Evolutionary conservation across 2,113 vertebrate species (phyloP).

Genomic region (Gambusia affinis): DNA sequence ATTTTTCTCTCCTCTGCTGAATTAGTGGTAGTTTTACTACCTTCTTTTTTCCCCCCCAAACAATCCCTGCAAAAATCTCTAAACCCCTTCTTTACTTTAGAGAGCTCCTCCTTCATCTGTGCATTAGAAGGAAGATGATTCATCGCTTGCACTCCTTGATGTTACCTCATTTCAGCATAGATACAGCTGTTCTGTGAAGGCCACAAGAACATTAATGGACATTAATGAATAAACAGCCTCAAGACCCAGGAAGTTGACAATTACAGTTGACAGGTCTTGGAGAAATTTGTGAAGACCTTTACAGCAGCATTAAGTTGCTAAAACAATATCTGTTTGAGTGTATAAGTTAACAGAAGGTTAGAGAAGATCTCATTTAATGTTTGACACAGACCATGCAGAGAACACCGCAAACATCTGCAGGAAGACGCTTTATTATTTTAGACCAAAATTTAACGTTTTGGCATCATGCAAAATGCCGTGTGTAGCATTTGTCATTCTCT

Average conservation of each 20-base stretch:
- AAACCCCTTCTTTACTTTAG: conserved; percentile 10
- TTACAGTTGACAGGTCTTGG: neutral
- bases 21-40: conserved; percentile 61
- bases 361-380: neutral
- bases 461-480: neutral
- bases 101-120: conserved; percentile 11
- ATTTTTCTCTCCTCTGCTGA: conserved; percentile 65
- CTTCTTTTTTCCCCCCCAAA: conserved; percentile 15
- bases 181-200: neutral
- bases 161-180: neutral
- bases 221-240: neutral
- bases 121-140: neutral
- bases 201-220: neutral
- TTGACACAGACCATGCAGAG: neutral
- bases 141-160: neutral
- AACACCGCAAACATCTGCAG: neutral
- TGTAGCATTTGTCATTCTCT: neutral
- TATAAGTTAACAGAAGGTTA: neutral
- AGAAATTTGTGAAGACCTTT: neutral
- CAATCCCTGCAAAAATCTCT: conserved; percentile 32
- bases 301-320: neutral
- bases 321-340: too few relatives aligned
- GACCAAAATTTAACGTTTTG: neutral
- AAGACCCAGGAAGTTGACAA: neutral
- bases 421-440: neutral